Evolutionary conservation across 2,113 vertebrate genomes (phyloP), one percentile per base, ranked within the genome.

Genomic region (Hippoglossus stenolepis): DNA sequence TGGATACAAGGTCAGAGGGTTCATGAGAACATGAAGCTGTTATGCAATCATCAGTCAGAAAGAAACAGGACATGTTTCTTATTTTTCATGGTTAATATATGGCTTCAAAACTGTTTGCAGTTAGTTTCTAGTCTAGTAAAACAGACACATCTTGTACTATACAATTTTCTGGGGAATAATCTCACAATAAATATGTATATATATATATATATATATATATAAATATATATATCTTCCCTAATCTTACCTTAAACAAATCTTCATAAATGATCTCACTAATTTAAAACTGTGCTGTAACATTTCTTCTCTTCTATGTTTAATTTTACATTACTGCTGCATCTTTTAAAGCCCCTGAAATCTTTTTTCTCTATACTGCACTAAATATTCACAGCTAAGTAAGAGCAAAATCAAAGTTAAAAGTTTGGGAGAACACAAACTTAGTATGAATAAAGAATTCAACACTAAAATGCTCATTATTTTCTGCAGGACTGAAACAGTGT

Each of bases 1-100:
- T 43, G 56, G 35, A 10, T 60, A 3, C 65, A 67, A 49, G 21
- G 64, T 66, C n/a, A 56, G 31, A 28, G 20, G 31, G 57, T 73
- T 58, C 28, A 5, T 47, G 5, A 23, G 35, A 60, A 61, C 40
- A 43, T 43, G 40, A 43, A 11, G 10, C 40, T 13, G 40, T 43
- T 43, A 43, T 43, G 3, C 40, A 43, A 43, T 13, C 2, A 43
- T 43, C 11, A 11, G 40, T 43, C 40, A 11, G 12, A 43, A 12
- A 43, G 40, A 43, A 12, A 43, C 40, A 12, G 40, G 11, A 13
- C 12, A 43, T 43, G 40, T 43, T 43, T 43, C 40, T 43, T 43
- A 12, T 51, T 51, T 51, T 51, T 20, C 47, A 8, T 51, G 47
- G 4, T 1, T 51, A 51, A 17, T 18, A 49, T 31, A 31, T 51